Percentiles rank a stretch among this genome's conserved stretches.
Evolutionary conservation across 2,113 vertebrate genomes (phyloP).

Genomic region (Rallus limicola): DNA sequence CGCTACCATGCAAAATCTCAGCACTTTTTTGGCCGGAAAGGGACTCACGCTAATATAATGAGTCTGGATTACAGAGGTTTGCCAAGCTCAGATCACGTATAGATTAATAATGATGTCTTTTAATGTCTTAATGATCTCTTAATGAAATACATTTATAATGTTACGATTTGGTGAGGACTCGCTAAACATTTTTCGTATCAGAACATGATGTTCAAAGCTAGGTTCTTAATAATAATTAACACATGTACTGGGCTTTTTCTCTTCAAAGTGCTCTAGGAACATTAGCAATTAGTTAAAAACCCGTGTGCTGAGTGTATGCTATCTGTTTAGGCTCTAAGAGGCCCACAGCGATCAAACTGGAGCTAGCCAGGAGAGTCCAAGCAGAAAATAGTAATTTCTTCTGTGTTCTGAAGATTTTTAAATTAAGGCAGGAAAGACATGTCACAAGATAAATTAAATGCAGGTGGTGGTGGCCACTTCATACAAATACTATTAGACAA

Average conservation of each 20-base stretch:
- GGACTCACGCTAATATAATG: constrained; percentile 41
- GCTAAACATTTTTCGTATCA: constrained; percentile 47
- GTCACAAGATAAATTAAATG: constrained; percentile 55
- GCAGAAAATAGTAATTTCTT: constrained; percentile 29
- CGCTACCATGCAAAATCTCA: constrained; percentile 65
- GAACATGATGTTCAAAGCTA: constrained; percentile 59
- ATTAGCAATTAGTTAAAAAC: constrained; percentile 55
- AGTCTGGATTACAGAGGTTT: constrained; percentile 52
- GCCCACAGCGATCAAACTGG: constrained; percentile 43
- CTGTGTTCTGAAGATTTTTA: constrained; percentile 43
- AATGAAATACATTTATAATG: constrained; percentile 67
- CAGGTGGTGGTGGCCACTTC: constrained; percentile 25
- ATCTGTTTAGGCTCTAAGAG: constrained; percentile 61
- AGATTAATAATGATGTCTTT: constrained; percentile 66
- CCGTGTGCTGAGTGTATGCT: not conserved
- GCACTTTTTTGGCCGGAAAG: constrained; percentile 57
- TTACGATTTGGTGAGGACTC: constrained; percentile 31
- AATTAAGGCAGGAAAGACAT: constrained; percentile 40
- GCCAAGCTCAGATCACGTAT: constrained; percentile 64
- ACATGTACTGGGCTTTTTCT: constrained; percentile 33
- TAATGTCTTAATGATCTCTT: constrained; percentile 65
- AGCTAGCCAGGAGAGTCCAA: constrained; percentile 38
- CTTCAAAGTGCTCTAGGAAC: constrained; percentile 62
- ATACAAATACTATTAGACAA: constrained; percentile 19
- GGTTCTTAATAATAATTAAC: constrained; percentile 63